These are phyloP conservation scores for Siniperca chuatsi DNA, from an alignment of 2,113 vertebrate species.

Conservation along the genomic window DNA sequence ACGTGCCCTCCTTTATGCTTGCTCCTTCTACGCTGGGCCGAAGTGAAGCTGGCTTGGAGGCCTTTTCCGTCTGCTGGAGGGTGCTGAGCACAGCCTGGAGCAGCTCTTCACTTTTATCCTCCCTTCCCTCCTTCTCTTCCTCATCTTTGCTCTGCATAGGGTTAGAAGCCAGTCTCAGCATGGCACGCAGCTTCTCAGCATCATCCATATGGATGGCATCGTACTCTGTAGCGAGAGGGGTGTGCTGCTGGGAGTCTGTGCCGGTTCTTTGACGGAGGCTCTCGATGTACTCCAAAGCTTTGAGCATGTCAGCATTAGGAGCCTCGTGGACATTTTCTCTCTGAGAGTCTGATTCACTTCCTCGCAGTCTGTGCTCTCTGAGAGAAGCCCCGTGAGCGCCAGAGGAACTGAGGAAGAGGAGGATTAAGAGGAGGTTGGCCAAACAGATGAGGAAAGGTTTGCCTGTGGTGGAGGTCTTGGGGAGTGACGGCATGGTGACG, in stretches of 20 bases:
- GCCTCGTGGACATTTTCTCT: constrained; percentile 81
- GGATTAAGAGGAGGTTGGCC: constrained; percentile 79
- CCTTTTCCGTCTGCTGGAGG: constrained; percentile 88
- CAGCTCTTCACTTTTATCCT: constrained; percentile 90
- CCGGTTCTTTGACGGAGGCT: constrained; percentile 89
- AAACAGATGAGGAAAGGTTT: constrained; percentile 77
- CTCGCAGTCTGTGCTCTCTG: constrained; percentile 88
- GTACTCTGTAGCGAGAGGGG: constrained; percentile 78
- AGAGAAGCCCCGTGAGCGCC: constrained; percentile 86
- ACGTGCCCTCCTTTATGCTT: constrained; percentile 26
- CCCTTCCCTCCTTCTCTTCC: constrained; percentile 72
- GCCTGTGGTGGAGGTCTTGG: constrained; percentile 73
- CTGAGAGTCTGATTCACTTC: constrained; percentile 83
- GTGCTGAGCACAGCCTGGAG: constrained; percentile 90
- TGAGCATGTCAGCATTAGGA: constrained; percentile 92
- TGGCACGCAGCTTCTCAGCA: constrained; percentile 74
- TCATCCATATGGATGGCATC: constrained; percentile 57
- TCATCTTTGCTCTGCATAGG: constrained; percentile 77
- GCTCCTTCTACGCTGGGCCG: constrained; percentile 65
- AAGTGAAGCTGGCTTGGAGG: constrained; percentile 72
- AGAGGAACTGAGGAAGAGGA: constrained; percentile 80
- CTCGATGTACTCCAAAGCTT: constrained; percentile 94
- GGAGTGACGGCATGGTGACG: constrained; percentile 84
- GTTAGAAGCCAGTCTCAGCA: constrained; percentile 82
- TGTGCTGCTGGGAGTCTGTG: constrained; percentile 50